These are phyloP conservation scores for Cetonia aurata DNA, from an alignment of 2,888 invertebrate genomes.

Conservation along the genomic window DNA sequence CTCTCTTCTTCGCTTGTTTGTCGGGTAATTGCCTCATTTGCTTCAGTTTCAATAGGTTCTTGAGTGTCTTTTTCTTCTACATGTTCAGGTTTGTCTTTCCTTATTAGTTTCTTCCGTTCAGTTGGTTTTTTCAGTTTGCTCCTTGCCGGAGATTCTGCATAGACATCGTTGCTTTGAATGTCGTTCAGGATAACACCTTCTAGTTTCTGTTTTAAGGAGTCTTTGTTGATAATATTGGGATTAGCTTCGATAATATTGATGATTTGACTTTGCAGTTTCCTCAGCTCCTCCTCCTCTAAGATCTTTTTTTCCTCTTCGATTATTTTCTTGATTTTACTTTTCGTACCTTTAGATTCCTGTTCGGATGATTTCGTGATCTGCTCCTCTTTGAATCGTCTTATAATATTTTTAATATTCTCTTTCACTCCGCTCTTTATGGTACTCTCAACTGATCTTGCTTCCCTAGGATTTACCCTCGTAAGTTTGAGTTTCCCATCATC, in stretches of 20 bases:
- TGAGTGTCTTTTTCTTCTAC: neutral
- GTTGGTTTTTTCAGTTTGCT: slow-evolving; percentile 35
- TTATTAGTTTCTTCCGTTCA: slow-evolving; percentile 39
- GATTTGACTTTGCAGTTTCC: slow-evolving; percentile 67
- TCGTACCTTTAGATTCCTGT: slow-evolving; percentile 49
- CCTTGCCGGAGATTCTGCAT: slow-evolving; percentile 25
- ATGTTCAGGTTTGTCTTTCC: slow-evolving; percentile 20
- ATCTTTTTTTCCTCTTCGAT: slow-evolving; percentile 65
- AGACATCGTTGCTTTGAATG: slow-evolving; percentile 46
- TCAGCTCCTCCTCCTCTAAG: slow-evolving; percentile 67
- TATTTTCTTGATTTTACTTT: slow-evolving; percentile 58
- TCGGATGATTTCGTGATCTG: slow-evolving; percentile 44
- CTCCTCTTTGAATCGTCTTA: slow-evolving; percentile 62
- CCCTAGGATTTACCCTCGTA: too few relatives aligned
- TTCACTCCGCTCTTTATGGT: slow-evolving; percentile 49
- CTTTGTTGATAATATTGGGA: slow-evolving; percentile 68
- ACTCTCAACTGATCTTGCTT: neutral
- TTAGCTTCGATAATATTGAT: slow-evolving; percentile 67
- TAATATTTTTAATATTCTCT: slow-evolving; percentile 56
- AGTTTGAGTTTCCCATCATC: slow-evolving; percentile 48
- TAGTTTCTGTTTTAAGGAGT: slow-evolving; percentile 66
- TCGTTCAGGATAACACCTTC: slow-evolving; percentile 60
- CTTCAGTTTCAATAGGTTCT: neutral
- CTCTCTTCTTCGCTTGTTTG: too few relatives aligned
- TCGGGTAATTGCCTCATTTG: too few relatives aligned